Conservation (phyloP, 2,797 vertebrate genomes). For the Phyllotis vaccarum region DNA sequence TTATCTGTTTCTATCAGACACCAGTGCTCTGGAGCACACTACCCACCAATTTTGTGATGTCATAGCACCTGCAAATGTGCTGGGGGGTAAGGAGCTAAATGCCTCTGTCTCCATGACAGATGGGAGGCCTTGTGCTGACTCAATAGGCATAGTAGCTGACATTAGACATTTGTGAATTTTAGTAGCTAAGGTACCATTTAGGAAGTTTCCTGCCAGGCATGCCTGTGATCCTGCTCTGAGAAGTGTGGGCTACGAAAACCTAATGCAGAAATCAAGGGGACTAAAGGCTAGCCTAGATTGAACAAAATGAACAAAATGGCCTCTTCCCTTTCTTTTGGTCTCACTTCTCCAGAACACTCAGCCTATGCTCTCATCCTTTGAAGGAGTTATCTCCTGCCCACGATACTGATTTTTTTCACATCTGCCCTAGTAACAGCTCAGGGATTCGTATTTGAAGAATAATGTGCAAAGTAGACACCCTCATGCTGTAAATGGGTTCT, state of each 20-base stretch:
- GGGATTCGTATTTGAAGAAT: constrained; percentile 1
- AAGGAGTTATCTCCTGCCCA: constrained; percentile 1
- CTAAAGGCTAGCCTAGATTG: background rate
- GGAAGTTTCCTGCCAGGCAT: background rate
- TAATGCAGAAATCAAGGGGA: background rate
- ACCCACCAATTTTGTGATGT: background rate
- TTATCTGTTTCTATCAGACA: background rate
- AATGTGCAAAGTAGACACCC: background rate
- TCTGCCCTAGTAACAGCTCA: background rate
- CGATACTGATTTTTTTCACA: constrained; percentile 36
- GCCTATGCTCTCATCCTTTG: background rate
- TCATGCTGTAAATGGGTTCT: constrained; percentile 20
- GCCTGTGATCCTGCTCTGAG: background rate
- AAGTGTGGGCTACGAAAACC: constrained; percentile 6
- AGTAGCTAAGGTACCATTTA: background rate
- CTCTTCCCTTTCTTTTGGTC: background rate
- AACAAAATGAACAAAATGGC: background rate
- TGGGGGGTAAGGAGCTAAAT: background rate
- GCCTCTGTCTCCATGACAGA: background rate
- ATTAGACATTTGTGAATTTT: background rate
- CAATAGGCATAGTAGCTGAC: constrained; percentile 40
- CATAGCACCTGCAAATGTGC: background rate
- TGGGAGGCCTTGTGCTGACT: background rate
- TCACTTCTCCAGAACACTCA: background rate
- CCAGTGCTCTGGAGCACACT: background rate